Conservation (phyloP, 2,888 invertebrate genomes). For the Germaria angustata region DNA sequence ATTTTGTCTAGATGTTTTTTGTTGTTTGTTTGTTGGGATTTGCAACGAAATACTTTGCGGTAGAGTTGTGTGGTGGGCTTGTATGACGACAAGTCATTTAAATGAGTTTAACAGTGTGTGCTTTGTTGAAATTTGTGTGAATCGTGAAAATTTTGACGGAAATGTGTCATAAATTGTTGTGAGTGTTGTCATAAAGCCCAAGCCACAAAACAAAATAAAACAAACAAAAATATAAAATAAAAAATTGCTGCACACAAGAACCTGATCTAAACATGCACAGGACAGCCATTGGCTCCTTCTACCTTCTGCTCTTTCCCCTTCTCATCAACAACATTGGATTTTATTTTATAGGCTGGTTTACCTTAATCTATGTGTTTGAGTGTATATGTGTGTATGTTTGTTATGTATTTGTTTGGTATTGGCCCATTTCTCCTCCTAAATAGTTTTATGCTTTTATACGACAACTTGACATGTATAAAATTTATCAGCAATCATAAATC, state of each 20-base stretch:
- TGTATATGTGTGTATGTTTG: background rate
- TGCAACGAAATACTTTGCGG: slow-evolving; percentile 9
- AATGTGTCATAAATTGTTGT: slow-evolving; percentile 79
- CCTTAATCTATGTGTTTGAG: slow-evolving; percentile 20
- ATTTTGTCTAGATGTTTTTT: slow-evolving; percentile 6
- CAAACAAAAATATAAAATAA: no score
- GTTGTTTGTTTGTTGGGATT: no score
- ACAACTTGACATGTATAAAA: slow-evolving; percentile 69
- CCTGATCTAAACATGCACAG: slow-evolving; percentile 32
- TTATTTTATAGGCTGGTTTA: slow-evolving; percentile 38
- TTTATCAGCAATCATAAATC: slow-evolving; percentile 70
- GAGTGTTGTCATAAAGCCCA: slow-evolving; percentile 74
- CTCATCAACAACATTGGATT: slow-evolving; percentile 10
- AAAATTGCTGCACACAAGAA: slow-evolving; percentile 37
- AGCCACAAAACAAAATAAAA: slow-evolving; percentile 32
- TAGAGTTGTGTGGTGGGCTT: background rate
- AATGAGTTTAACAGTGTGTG: slow-evolving; percentile 8
- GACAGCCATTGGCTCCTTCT: slow-evolving; percentile 3
- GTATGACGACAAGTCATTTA: background rate
- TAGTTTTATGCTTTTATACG: slow-evolving; percentile 65
- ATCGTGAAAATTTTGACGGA: slow-evolving; percentile 76
- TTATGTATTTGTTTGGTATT: background rate
- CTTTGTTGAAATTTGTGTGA: slow-evolving; percentile 62
- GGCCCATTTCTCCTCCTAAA: slow-evolving; percentile 63
- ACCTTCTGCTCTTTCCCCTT: no score